A percentile compares a stretch with the other conserved stretches of the same genome.
These are phyloP conservation scores for Ganaspis brasiliensis DNA, from an alignment of 2,888 invertebrate genomes.

Conservation along the genomic window DNA sequence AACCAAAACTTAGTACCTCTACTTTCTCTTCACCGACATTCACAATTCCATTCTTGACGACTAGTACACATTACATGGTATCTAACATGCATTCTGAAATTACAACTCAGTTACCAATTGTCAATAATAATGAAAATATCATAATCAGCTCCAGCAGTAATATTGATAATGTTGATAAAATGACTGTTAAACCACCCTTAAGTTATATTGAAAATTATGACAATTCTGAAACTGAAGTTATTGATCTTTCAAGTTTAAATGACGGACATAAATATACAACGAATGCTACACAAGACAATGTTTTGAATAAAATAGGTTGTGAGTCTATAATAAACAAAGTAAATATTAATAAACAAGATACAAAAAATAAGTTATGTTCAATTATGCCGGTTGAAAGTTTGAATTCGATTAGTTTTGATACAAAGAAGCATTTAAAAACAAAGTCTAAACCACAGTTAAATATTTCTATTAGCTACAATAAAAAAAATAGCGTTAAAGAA, in stretches of 20 bases:
- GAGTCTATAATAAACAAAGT: conserved; percentile 46
- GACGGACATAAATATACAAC: neutral
- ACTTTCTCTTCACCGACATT: conserved; percentile 67
- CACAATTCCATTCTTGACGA: conserved; percentile 71
- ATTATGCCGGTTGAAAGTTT: conserved; percentile 64
- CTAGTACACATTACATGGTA: conserved; percentile 61
- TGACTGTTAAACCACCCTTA: conserved; percentile 17
- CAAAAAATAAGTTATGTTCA: conserved; percentile 60
- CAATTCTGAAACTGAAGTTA: conserved; percentile 21
- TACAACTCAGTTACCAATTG: conserved; percentile 11
- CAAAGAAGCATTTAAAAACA: conserved; percentile 65
- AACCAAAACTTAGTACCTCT: conserved; percentile 67
- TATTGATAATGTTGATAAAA: neutral
- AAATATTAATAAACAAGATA: conserved; percentile 22
- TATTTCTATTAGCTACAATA: too few species aligned
- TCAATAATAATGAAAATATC: neutral
- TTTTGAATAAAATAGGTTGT: conserved; percentile 33
- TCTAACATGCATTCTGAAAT: neutral
- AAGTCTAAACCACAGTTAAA: conserved; percentile 53
- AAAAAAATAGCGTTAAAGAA: too few species aligned
- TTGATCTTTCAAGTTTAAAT: neutral
- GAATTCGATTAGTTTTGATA: conserved; percentile 69
- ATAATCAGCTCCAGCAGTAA: neutral
- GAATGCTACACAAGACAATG: conserved; percentile 43
- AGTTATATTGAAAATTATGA: conserved; percentile 5